Base-by-base conservation (phyloP, 2,797 vertebrate genomes). In the Peromyscus nudipes region DNA sequence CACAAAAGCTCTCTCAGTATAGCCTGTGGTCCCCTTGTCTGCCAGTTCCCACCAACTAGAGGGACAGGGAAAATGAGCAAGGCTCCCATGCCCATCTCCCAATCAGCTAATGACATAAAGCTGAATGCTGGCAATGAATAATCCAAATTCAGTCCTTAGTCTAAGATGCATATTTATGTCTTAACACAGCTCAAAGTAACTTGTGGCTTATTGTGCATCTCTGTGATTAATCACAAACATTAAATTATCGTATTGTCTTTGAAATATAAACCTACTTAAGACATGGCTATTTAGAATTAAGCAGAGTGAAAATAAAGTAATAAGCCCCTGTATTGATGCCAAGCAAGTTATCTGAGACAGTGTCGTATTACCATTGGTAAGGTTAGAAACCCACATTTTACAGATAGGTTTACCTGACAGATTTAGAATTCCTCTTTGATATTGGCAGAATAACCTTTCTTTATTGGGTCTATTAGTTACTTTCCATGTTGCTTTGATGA, bases 131-230 rank as follows among this genome's bases (percentile, higher is more conserved):
- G 95, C 31, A 46, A 57, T 17, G 10, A 84, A 27, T 40, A 57
- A 95, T 40, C 23, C 46, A 49, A 52, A 91, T 25, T 67, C 13
- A 57, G 27, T 55, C 12, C 77, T 93, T 37, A 37, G 29, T 67
- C 75, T 75, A 91, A 76, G 71, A 34, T 46, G 55, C 4, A 6
- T 25, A 25, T 81, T 89, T 62, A 65, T 43, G 25, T 65, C 77
- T 96, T 92, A 77, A 91, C 57, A 79, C 34, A 95, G 23, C 25
- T 89, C 82, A 81, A 55, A 89, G 89, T 60, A 86, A 31, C 27
- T 23, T 79, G 34, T 79, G 67, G 65, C 43, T 76, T 82, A 8
- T 21, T 84, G 37, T 55, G 29, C 9, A 31, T 62, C 4, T 49
- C 10, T 37, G 27, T 85, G 65, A 67, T 49, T 62, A 95, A 79